Evolutionary conservation across 2,888 invertebrate genomes (phyloP).

Genomic region (Troides helena): DNA sequence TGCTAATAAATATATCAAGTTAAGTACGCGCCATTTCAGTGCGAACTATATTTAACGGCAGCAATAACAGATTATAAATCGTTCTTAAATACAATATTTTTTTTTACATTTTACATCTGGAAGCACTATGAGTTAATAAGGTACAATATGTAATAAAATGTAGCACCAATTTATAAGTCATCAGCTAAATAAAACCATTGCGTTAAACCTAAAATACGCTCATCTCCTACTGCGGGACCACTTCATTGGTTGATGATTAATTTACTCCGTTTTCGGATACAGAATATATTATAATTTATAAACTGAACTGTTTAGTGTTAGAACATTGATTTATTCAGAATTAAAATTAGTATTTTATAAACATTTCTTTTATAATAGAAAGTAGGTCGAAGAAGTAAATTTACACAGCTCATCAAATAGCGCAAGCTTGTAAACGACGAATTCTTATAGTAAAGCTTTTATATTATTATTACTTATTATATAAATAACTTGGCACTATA

Average conservation of each 20-base stretch:
- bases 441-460: background rate
- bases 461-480: background rate
- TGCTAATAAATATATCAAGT: slow-evolving; percentile 59
- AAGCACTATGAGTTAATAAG: slow-evolving; percentile 37
- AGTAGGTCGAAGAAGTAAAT: no score
- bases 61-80: slow-evolving; percentile 37
- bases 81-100: slow-evolving; percentile 24
- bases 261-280: no score
- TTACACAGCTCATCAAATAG: no score
- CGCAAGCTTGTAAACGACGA: no score
- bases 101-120: slow-evolving; percentile 40
- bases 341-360: no score
- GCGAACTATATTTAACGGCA: slow-evolving; percentile 24
- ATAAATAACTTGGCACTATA: background rate
- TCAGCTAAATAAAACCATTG: slow-evolving; percentile 12
- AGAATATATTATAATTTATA: no score
- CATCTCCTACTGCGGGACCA: background rate
- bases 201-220: background rate
- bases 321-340: no score
- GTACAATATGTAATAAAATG: slow-evolving; percentile 45
- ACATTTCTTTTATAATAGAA: no score
- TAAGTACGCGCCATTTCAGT: slow-evolving; percentile 60
- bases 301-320: no score
- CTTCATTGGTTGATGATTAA: background rate
- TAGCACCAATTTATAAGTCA: slow-evolving; percentile 65